These are phyloP conservation scores for Axea sp. DNA, from an alignment of 2,888 invertebrate species.

Conservation along the genomic window DNA sequence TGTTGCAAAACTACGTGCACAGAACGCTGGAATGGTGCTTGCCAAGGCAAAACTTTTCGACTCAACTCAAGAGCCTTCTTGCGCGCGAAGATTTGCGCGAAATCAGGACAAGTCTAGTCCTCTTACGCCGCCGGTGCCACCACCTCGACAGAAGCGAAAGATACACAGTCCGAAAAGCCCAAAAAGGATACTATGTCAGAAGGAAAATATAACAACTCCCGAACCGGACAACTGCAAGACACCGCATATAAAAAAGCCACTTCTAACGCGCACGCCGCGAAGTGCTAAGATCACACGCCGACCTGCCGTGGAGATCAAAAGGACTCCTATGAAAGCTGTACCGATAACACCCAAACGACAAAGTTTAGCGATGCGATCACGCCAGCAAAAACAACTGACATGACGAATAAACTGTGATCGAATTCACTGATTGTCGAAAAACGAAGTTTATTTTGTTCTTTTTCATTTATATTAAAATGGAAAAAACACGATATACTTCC, in stretches of 20 bases:
- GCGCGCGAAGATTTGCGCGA: constrained; percentile 20
- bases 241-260: constrained; percentile 83
- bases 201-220: constrained; percentile 39
- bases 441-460: not conserved
- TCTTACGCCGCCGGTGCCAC: constrained; percentile 34
- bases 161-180: constrained; percentile 9
- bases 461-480: not conserved
- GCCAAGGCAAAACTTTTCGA: constrained; percentile 90
- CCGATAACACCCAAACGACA: constrained; percentile 74
- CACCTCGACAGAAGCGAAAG: constrained; percentile 32
- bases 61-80: constrained; percentile 71
- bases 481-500: too few species aligned
- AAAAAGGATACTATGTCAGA: constrained; percentile 9
- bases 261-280: constrained; percentile 82
- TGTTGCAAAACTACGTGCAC: constrained; percentile 85
- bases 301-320: constrained; percentile 79
- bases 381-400: constrained; percentile 67
- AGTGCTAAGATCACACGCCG: constrained; percentile 79
- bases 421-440: constrained; percentile 2
- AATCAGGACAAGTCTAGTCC: constrained; percentile 11
- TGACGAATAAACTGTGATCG: constrained; percentile 23
- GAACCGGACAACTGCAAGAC: constrained; percentile 74
- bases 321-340: constrained; percentile 82
- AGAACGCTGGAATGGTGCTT: constrained; percentile 90
- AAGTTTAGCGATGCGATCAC: constrained; percentile 73